These are phyloP conservation scores for Xiphorhynchus erythropygius DNA, from an alignment of 2,797 vertebrate species.

Conservation along the genomic window DNA sequence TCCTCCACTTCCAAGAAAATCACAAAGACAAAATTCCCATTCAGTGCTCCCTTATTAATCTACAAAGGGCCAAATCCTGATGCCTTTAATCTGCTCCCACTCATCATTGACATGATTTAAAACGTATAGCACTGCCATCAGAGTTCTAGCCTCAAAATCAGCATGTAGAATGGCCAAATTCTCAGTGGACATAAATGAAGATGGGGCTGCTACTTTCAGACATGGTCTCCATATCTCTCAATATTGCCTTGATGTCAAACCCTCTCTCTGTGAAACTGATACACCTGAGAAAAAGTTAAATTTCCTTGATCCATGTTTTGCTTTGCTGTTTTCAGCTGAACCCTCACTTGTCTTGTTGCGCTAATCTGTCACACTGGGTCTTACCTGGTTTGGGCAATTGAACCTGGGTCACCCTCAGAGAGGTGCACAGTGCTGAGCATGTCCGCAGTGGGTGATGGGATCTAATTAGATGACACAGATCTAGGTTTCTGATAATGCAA, in stretches of 20 bases:
- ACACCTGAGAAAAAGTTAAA: neutral
- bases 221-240: neutral
- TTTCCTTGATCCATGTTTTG: neutral
- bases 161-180: neutral
- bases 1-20: slow-evolving; percentile 51
- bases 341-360: neutral
- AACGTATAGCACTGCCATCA: neutral
- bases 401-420: neutral
- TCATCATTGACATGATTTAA: neutral
- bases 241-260: neutral
- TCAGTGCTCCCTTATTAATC: slow-evolving; percentile 38
- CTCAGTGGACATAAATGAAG: neutral
- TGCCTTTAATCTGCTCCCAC: slow-evolving; percentile 13
- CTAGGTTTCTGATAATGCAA: neutral
- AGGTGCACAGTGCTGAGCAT: neutral
- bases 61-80: slow-evolving; percentile 52
- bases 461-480: neutral
- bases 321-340: neutral
- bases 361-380: neutral
- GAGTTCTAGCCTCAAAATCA: neutral
- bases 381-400: neutral
- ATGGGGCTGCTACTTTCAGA: neutral
- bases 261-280: neutral
- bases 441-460: neutral
- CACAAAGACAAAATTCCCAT: slow-evolving; percentile 66